Conservation (phyloP, 2,113 vertebrate genomes). For the Oxygymnocypris stewartii region DNA sequence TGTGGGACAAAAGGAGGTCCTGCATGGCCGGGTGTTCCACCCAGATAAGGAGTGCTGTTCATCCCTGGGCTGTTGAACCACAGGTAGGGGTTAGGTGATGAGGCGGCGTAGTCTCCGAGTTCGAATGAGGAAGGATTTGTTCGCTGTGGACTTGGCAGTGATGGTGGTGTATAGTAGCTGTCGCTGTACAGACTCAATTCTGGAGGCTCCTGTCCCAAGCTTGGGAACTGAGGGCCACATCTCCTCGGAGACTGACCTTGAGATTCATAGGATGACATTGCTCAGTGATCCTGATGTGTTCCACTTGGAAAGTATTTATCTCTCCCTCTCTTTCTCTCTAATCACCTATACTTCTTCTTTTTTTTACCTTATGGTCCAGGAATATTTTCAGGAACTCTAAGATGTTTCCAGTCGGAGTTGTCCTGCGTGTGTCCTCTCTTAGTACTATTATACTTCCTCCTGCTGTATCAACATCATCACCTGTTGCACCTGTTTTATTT, state of each 20-base stretch:
- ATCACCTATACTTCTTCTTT: neutral
- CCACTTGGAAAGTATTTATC: slow-evolving; percentile 40
- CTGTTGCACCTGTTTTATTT: slow-evolving; percentile 76
- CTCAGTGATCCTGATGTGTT: slow-evolving; percentile 62
- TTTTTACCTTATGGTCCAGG: neutral
- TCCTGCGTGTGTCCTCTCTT: slow-evolving; percentile 25
- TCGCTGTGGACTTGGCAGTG: slow-evolving; percentile 89
- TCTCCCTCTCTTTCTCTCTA: neutral
- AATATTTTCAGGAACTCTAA: slow-evolving; percentile 17
- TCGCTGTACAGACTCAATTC: slow-evolving; percentile 95
- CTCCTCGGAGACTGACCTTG: slow-evolving; percentile 86
- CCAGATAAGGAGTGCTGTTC: slow-evolving; percentile 82
- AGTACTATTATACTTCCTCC: slow-evolving; percentile 65
- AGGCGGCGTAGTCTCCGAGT: slow-evolving; percentile 80
- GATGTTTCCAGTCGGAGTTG: neutral
- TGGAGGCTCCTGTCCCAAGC: slow-evolving; percentile 91
- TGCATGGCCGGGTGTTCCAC: slow-evolving; percentile 75
- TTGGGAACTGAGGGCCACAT: slow-evolving; percentile 96
- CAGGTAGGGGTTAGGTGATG: slow-evolving; percentile 89
- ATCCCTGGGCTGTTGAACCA: slow-evolving; percentile 93
- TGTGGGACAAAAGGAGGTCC: slow-evolving; percentile 88
- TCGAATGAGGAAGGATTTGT: slow-evolving; percentile 84
- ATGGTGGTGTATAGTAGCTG: slow-evolving; percentile 92
- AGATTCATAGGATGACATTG: slow-evolving; percentile 91
- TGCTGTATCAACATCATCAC: slow-evolving; percentile 71